phyloP scores from a whole-genome alignment of 2,113 vertebrate species.

The Gopherus evgoodei region DNA sequence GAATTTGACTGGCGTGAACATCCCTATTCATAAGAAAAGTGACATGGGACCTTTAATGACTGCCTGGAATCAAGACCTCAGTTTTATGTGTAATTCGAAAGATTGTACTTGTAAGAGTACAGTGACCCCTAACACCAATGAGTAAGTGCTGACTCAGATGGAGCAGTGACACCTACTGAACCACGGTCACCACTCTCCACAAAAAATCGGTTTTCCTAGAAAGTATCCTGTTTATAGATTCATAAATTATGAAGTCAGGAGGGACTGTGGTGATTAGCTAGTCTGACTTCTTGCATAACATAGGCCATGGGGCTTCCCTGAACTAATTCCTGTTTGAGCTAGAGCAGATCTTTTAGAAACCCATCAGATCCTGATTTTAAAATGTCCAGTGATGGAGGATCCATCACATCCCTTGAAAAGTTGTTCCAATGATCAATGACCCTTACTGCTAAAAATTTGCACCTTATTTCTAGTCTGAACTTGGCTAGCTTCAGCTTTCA shows the following conservation, averaged over 20 bases:
- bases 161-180: neutral
- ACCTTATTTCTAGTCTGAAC: neutral
- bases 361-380: neutral
- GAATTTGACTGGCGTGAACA: neutral
- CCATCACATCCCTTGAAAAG: neutral
- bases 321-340: neutral
- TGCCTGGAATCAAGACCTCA: neutral
- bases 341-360: neutral
- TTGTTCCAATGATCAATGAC: neutral
- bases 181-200: neutral
- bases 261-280: neutral
- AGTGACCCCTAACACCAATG: neutral
- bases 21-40: fast-evolving
- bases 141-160: neutral
- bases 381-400: fast-evolving
- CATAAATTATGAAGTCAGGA: neutral
- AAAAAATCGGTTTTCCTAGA: neutral
- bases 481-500: neutral
- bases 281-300: neutral
- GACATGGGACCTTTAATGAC: fast-evolving
- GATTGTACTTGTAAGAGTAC: neutral
- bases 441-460: neutral
- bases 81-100: neutral
- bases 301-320: neutral
- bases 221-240: neutral